Evolutionary conservation across 2,113 vertebrate genomes (phyloP), one percentile per base, ranked within the genome.

Genomic region (Odocoileus hemionus): DNA sequence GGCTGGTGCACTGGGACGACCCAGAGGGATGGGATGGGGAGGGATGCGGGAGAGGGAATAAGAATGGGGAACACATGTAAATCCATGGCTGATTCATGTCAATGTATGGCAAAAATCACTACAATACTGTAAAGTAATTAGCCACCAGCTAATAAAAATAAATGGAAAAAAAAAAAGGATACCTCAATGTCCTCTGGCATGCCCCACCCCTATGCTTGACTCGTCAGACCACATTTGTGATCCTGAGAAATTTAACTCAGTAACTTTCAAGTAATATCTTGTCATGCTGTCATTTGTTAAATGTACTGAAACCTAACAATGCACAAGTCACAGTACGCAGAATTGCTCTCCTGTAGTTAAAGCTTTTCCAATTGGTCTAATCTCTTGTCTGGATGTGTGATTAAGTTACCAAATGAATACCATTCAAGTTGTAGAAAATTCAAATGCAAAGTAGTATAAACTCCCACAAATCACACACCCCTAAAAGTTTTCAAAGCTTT

Each of bases 401-500:
- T 88, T 78, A 87, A 84, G 23, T 67, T 88, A 93, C 39, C 43
- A 67, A 95, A 70, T 85, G 30, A 70, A 50, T 45, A 61, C 12
- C 76, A 85, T 43, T 93, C 93, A 91, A 39, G 13, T 36, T 91
- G 23, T 85, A 33, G 50, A 45, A 45, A 45, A 45, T 45, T 45
- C 45, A 45, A 45, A 45, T 45, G 47, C 43, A 45, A 21, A 96
- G 52, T 7, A 88, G 74, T 58, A 84, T 57, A 90, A 94, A 89
- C 54, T 78, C 39, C 74, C n/a, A 96, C 43, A 91, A 45, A 80
- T 93, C 21, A 84, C 50, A 90, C 55, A 86, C 90, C 67, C 19
- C 60, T 86, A 86, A 61, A 92, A 95, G 45, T 84, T 86, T 91
- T 28, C 57, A 93, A 84, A 86, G 83, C 28, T 94, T 85, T 85